A percentile compares a stretch with the other conserved stretches of the same genome.
Evolutionary conservation across 2,888 invertebrate genomes (phyloP).

Genomic region (Scaptomyza cyrtandrae): DNA sequence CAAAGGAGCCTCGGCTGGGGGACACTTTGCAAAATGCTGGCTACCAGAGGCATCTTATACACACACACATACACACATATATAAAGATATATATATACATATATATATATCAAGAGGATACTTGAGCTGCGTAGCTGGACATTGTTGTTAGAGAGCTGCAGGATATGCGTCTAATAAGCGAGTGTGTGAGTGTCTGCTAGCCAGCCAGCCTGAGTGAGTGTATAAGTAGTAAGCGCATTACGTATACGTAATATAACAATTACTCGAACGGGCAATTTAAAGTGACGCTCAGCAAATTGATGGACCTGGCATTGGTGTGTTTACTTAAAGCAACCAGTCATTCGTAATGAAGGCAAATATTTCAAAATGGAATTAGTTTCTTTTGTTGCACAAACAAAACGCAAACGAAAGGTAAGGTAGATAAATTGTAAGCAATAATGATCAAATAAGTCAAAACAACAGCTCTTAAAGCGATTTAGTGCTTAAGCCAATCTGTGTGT

Average conservation of each 20-base stretch:
- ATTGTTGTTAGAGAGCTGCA: slow-evolving; percentile 65
- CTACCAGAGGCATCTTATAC: neutral
- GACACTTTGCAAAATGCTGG: slow-evolving; percentile 44
- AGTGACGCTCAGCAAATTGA: slow-evolving; percentile 37
- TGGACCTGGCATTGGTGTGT: slow-evolving; percentile 8
- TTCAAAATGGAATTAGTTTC: slow-evolving; percentile 54
- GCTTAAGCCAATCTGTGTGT: slow-evolving; percentile 31
- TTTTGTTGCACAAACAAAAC: slow-evolving; percentile 39
- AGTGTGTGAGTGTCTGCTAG: slow-evolving; percentile 28
- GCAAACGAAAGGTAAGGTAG: neutral
- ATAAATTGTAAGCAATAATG: slow-evolving; percentile 5
- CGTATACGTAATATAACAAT: slow-evolving; percentile 67
- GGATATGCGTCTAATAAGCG: slow-evolving; percentile 77
- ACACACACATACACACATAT: slow-evolving; percentile 17
- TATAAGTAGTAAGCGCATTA: slow-evolving; percentile 65
- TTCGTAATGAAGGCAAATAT: slow-evolving; percentile 55
- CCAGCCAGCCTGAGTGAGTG: slow-evolving; percentile 18
- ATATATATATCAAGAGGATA: slow-evolving; percentile 40
- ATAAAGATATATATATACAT: slow-evolving; percentile 3
- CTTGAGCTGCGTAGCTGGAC: slow-evolving; percentile 51
- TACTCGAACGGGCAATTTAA: slow-evolving; percentile 54
- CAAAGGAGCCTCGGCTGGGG: slow-evolving; percentile 64
- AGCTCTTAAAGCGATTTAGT: neutral
- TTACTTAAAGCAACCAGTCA: slow-evolving; percentile 27
- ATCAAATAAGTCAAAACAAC: slow-evolving; percentile 2